These are phyloP conservation scores for Apodemia hepburni DNA, from an alignment of 2,888 invertebrate genomes.

Conservation along the genomic window DNA sequence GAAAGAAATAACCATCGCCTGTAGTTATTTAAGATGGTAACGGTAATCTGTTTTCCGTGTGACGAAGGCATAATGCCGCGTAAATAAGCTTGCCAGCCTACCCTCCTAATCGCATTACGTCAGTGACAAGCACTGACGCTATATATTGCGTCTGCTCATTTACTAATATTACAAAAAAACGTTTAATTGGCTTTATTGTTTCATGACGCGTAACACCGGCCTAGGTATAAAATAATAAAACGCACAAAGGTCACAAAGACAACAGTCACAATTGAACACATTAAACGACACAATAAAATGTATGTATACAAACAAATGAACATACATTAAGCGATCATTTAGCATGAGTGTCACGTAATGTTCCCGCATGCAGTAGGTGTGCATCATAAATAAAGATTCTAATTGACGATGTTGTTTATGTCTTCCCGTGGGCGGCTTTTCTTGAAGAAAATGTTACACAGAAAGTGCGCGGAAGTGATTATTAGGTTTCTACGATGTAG, in stretches of 20 bases:
- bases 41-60: no score
- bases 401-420: slow-evolving; percentile 13
- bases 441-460: slow-evolving; percentile 2
- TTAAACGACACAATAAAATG: slow-evolving; percentile 2
- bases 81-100: no score
- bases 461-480: slow-evolving; percentile 7
- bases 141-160: background rate
- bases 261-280: slow-evolving; percentile 3
- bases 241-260: slow-evolving; percentile 1
- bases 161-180: background rate
- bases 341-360: slow-evolving; percentile 9
- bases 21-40: no score
- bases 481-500: background rate
- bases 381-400: slow-evolving; percentile 10
- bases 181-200: slow-evolving; percentile 1
- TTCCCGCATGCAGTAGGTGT: slow-evolving; percentile 11
- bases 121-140: no score
- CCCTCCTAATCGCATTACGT: no score
- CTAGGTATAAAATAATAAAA: slow-evolving; percentile 4
- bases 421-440: slow-evolving; percentile 8
- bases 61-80: no score
- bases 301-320: slow-evolving; percentile 12
- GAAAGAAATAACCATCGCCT: no score
- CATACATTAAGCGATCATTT: slow-evolving; percentile 2
- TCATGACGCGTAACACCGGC: background rate